Evolutionary conservation across 2,888 invertebrate genomes (phyloP).

Genomic region (Villa cingulata): DNA sequence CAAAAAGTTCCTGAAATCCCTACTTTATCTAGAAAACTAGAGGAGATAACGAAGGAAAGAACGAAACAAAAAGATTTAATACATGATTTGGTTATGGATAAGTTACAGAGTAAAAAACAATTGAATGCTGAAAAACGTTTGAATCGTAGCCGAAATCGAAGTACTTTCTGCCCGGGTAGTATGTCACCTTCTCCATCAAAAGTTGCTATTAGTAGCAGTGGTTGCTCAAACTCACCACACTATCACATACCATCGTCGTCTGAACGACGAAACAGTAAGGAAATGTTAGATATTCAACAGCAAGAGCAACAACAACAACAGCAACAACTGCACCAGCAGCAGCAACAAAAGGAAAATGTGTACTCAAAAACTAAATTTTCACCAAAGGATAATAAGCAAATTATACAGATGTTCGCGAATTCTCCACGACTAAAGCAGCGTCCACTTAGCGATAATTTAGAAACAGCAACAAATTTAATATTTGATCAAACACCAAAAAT

Average conservation of each 20-base stretch:
- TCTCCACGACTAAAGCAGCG: slow-evolving; percentile 24
- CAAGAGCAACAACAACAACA: neutral
- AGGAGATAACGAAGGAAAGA: slow-evolving; percentile 64
- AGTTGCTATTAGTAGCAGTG: slow-evolving; percentile 21
- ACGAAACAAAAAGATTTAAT: slow-evolving; percentile 73
- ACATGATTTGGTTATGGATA: slow-evolving; percentile 69
- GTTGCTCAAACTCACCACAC: slow-evolving; percentile 30
- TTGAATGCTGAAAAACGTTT: slow-evolving; percentile 46
- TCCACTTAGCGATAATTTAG: slow-evolving; percentile 31
- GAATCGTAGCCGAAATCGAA: slow-evolving; percentile 44
- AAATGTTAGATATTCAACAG: neutral
- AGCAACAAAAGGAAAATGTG: neutral
- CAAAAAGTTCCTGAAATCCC: slow-evolving; percentile 34
- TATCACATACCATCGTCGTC: slow-evolving; percentile 21
- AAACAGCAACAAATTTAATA: slow-evolving; percentile 20
- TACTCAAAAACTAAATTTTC: slow-evolving; percentile 18
- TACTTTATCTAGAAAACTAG: slow-evolving; percentile 52
- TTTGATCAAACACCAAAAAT: slow-evolving; percentile 25
- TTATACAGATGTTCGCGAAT: slow-evolving; percentile 16
- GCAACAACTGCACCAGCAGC: neutral
- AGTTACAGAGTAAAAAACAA: slow-evolving; percentile 54
- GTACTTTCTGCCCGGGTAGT: slow-evolving; percentile 23
- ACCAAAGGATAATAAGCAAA: slow-evolving; percentile 20
- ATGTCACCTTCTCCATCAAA: neutral
- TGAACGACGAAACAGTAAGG: slow-evolving; percentile 6